A percentile compares a stretch with the other conserved stretches of the same genome.
These are phyloP conservation scores for Kryptolebias marmoratus DNA, from an alignment of 2,113 vertebrate genomes.

Conservation along the genomic window DNA sequence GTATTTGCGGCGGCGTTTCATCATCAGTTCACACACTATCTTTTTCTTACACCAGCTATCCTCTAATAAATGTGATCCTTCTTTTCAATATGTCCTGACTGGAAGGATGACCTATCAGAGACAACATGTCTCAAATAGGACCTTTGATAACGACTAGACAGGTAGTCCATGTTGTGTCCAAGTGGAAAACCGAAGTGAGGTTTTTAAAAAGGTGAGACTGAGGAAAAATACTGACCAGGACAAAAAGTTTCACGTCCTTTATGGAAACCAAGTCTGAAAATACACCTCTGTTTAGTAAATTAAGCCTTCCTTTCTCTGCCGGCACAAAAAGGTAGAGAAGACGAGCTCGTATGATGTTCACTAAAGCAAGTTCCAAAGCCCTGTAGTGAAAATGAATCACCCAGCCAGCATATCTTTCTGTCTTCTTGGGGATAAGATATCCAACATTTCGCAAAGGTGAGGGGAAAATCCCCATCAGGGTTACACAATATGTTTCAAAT, in stretches of 20 bases:
- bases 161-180: slow-evolving; percentile 60
- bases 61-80: slow-evolving; percentile 13
- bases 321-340: slow-evolving; percentile 9
- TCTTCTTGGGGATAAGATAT: slow-evolving; percentile 15
- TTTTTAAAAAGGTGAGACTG: neutral
- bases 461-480: neutral
- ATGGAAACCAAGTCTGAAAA: slow-evolving; percentile 47
- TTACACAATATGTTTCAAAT: slow-evolving; percentile 8
- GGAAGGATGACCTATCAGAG: slow-evolving; percentile 66
- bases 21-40: slow-evolving; percentile 39
- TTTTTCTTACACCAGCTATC: neutral
- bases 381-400: slow-evolving; percentile 10
- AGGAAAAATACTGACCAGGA: slow-evolving; percentile 8
- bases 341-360: neutral
- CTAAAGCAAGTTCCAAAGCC: neutral
- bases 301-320: slow-evolving; percentile 36
- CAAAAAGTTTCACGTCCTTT: slow-evolving; percentile 28
- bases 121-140: slow-evolving; percentile 26
- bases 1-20: slow-evolving; percentile 81
- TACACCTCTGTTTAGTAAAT: slow-evolving; percentile 43
- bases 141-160: slow-evolving; percentile 35
- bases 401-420: neutral
- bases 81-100: slow-evolving; percentile 10
- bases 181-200: neutral
- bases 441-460: slow-evolving; percentile 60